Base-by-base conservation (phyloP, 2,113 vertebrate species). In the Pseudopipra pipra region DNA sequence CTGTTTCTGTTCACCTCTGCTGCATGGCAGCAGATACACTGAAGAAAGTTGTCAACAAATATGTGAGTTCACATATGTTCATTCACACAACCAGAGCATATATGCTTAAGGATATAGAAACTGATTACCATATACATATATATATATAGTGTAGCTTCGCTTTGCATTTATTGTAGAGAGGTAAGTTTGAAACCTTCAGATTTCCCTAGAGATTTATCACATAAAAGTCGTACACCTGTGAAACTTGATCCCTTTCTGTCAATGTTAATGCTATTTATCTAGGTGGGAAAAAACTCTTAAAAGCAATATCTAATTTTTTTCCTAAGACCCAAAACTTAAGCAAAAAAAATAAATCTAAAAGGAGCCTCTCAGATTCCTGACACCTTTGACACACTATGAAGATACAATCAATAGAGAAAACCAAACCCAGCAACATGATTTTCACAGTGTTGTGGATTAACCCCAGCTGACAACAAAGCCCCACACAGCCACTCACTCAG, bases 211-310 rank as follows among this genome's bases (percentile, higher is more conserved):
- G 35, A 52, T 56, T 72, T 91, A 61, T 87, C 35, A 54, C 17
- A 62, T 11, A 54, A 12, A 66, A 77, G 33, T 54, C 12, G 68
- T 58, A 81, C 35, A 43, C 18, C 14, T 61, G 7, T 67, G 27
- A 47, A 52, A 71, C 19, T 46, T 52, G 8, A 66, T 70, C 12
- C 9, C 14, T 47, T 85, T 88, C 59, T 46, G 35, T 46, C 8
- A 46, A 31, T 27, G 21, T 49, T 62, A 49, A n/a, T 37, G 25
- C 11, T 59, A 11, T 70, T 80, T 73, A 39, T n/a, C 16, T 31
- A 24, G 14, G 22, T 30, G 2, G 5, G 0, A 17, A 37, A 33
- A 51, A 14, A 0, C 2, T 16, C 2, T 2, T 10, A 41, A 85
- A 46, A 8, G 0, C 21, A 49, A 0, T 7, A 33, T 2, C 4